Percentiles rank a stretch among this genome's conserved stretches.
Evolutionary conservation across 2,113 vertebrate species (phyloP).

Genomic region (Pavo muticus): DNA sequence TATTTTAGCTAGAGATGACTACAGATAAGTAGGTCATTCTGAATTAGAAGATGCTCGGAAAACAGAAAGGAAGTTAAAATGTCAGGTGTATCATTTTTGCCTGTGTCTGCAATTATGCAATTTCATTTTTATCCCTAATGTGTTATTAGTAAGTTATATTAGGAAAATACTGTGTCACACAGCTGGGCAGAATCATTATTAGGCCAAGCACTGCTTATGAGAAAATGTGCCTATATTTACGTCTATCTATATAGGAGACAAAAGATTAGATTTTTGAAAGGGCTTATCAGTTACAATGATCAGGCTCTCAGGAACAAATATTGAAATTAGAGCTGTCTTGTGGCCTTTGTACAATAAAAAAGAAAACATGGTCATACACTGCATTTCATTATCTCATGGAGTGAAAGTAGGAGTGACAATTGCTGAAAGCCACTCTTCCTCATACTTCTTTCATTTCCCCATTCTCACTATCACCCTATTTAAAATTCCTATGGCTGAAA

Average conservation of each 20-base stretch:
- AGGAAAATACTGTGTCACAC: background rate
- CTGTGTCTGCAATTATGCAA: background rate
- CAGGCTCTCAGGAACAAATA: background rate
- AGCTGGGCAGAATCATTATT: background rate
- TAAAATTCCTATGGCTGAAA: background rate
- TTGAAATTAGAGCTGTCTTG: background rate
- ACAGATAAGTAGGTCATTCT: background rate
- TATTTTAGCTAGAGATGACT: background rate
- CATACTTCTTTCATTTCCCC: background rate
- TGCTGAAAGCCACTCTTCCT: accelerated
- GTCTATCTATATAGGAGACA: background rate
- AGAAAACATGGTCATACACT: accelerated
- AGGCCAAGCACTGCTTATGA: background rate
- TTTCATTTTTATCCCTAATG: background rate
- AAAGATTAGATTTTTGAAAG: background rate
- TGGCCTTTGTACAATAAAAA: background rate
- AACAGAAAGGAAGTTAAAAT: background rate
- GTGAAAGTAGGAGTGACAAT: accelerated
- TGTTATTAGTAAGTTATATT: background rate
- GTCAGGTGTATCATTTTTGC: background rate
- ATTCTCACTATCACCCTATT: background rate
- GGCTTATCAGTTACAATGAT: background rate
- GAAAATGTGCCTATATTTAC: background rate
- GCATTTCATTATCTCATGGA: accelerated
- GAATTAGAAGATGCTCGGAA: background rate